Conservation (phyloP, 2,797 vertebrate genomes). For the Tachyglossus aculeatus region DNA sequence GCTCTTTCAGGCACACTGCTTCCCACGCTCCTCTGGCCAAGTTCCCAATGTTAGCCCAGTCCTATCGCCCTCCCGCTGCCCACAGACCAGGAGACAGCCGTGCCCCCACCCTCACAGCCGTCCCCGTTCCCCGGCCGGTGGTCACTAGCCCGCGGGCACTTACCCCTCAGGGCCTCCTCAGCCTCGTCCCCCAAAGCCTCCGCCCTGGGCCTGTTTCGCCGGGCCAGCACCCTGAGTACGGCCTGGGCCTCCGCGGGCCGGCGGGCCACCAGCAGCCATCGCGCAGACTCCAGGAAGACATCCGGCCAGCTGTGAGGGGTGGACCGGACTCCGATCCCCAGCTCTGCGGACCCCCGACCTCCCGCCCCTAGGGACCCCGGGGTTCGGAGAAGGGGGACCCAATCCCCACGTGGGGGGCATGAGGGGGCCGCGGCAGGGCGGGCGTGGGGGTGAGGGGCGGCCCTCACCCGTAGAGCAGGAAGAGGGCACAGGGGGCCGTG, state of each 20-base stretch:
- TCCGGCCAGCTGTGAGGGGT: constrained; percentile 88
- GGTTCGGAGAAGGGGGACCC: neutral
- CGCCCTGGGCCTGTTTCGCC: constrained; percentile 57
- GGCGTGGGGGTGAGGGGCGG: neutral
- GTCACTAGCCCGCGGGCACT: neutral
- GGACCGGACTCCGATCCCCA: neutral
- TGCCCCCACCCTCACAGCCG: too few relatives aligned
- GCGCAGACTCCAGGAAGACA: constrained; percentile 86
- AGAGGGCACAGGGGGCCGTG: constrained; percentile 83
- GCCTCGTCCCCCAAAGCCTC: constrained; percentile 59
- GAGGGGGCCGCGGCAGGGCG: too few relatives aligned
- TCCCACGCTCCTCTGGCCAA: too few relatives aligned
- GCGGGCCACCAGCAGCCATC: constrained; percentile 86
- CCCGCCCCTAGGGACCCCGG: neutral
- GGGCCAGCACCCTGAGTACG: constrained; percentile 58
- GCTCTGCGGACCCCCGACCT: neutral
- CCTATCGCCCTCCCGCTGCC: too few relatives aligned
- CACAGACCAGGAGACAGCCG: too few relatives aligned
- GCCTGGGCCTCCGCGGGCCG: constrained; percentile 68
- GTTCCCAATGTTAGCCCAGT: too few relatives aligned
- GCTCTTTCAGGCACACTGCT: too few relatives aligned
- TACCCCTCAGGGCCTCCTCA: constrained; percentile 63
- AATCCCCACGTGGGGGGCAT: too few relatives aligned
- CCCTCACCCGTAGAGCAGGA: constrained; percentile 85
- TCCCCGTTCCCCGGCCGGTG: too few relatives aligned